A percentile compares a stretch with the other conserved stretches of the same genome.
Conservation (phyloP, 2,113 vertebrate species). For the Pyxicephalus adspersus region DNA sequence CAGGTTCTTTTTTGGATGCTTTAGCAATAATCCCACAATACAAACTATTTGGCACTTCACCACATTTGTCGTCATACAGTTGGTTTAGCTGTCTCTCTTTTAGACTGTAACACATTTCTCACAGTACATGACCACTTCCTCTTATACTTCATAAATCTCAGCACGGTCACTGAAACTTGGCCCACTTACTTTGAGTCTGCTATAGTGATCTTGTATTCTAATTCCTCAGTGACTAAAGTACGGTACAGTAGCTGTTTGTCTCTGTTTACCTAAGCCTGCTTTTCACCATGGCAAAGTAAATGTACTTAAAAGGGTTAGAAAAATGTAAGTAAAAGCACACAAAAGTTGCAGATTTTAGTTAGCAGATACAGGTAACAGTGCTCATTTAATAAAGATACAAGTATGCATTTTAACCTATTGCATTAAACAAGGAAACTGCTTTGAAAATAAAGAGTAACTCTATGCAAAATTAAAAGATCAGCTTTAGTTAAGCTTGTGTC, state of each 20-base stretch:
- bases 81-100: constrained; percentile 10
- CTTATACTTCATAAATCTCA: constrained; percentile 26
- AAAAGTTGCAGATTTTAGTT: too few species aligned
- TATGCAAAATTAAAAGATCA: too few species aligned
- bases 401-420: too few species aligned
- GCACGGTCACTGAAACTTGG: constrained; percentile 21
- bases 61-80: not conserved
- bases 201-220: constrained; percentile 4
- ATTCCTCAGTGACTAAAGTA: not conserved
- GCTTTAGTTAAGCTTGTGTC: too few species aligned
- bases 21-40: not conserved
- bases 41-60: not conserved
- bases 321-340: too few species aligned
- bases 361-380: too few species aligned
- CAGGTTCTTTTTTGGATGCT: not conserved
- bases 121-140: constrained; percentile 28
- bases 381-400: too few species aligned
- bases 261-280: not conserved
- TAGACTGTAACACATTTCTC: constrained; percentile 17
- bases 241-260: constrained; percentile 8
- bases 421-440: too few species aligned
- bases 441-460: too few species aligned
- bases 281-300: too few species aligned
- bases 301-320: too few species aligned
- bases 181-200: not conserved